These are phyloP conservation scores for Spinus pinus DNA, from an alignment of 2,797 vertebrate genomes.

Conservation along the genomic window DNA sequence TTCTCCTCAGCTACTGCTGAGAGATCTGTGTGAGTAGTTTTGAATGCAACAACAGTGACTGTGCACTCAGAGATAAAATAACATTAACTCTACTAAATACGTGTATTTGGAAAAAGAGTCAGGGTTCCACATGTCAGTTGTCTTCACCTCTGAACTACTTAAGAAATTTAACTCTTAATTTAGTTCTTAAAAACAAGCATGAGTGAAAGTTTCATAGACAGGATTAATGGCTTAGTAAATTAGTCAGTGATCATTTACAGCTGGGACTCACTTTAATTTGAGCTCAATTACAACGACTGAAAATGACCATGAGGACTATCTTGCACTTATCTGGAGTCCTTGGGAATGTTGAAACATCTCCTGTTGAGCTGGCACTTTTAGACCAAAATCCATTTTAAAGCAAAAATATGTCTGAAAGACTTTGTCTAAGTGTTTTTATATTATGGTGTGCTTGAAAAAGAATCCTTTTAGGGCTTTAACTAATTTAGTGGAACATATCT, in stretches of 20 bases:
- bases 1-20: background rate
- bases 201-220: constrained; percentile 30
- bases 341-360: background rate
- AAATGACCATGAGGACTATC: background rate
- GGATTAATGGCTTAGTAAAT: constrained; percentile 54
- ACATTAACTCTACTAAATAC: background rate
- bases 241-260: constrained; percentile 9
- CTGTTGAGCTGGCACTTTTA: background rate
- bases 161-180: constrained; percentile 38
- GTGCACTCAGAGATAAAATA: background rate
- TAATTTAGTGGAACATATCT: background rate
- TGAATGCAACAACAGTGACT: background rate
- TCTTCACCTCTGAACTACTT: constrained; percentile 25
- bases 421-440: background rate
- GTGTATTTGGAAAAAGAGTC: background rate
- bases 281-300: background rate
- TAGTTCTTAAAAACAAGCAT: constrained; percentile 26
- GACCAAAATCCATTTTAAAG: background rate
- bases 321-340: background rate
- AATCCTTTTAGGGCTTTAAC: background rate
- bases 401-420: background rate
- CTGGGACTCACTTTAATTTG: background rate
- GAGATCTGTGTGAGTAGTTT: background rate
- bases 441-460: background rate
- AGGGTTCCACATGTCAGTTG: background rate